Conservation (phyloP, 2,888 invertebrate genomes). For the Thymelicus acteon region DNA sequence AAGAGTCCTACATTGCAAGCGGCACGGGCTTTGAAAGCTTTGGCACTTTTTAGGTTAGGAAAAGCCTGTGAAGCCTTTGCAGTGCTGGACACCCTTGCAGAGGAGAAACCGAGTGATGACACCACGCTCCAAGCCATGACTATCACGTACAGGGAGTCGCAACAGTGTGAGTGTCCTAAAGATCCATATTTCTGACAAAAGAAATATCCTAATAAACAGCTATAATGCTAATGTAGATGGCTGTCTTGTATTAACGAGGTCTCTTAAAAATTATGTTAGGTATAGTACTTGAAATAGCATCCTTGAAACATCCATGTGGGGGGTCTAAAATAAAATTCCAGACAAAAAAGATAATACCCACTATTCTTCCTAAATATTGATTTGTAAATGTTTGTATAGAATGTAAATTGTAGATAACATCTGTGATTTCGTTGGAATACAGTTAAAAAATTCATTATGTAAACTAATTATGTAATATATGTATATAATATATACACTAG, state of each 20-base stretch:
- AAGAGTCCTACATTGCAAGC: conserved; percentile 95
- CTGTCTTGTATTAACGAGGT: neutral
- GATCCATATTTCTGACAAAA: neutral
- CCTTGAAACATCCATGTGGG: neutral
- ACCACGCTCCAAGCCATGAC: conserved; percentile 97
- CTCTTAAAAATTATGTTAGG: neutral
- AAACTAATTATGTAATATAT: too few relatives aligned
- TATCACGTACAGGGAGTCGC: conserved; percentile 96
- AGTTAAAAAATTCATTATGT: too few relatives aligned
- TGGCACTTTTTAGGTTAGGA: conserved; percentile 95
- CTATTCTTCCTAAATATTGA: too few relatives aligned
- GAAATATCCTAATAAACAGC: neutral
- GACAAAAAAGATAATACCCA: too few relatives aligned
- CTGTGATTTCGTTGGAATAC: too few relatives aligned
- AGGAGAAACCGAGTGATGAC: conserved; percentile 94
- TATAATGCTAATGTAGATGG: neutral
- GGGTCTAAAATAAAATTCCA: neutral
- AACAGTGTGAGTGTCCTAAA: conserved; percentile 89
- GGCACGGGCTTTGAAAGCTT: conserved; percentile 96
- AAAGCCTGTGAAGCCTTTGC: conserved; percentile 91
- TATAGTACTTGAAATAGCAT: neutral
- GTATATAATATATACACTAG: too few relatives aligned
- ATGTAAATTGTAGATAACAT: too few relatives aligned
- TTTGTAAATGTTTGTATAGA: too few relatives aligned
- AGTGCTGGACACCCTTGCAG: conserved; percentile 91